phyloP scores from a whole-genome alignment of 2,113 vertebrate species.

The Emydura subglobosa region DNA sequence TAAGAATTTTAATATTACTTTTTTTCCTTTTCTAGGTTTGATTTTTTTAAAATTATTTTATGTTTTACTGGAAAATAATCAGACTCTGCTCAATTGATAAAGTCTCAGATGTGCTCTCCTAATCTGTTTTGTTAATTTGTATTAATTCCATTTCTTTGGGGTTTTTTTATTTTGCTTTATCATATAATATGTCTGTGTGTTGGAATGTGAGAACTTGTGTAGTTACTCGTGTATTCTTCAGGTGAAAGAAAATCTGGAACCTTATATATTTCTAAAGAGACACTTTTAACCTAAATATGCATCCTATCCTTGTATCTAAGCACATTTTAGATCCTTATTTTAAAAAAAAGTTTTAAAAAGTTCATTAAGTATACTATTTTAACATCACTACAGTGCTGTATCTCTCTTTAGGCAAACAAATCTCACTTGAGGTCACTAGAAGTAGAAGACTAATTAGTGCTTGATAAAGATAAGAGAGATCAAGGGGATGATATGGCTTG shows the following conservation, averaged over 20 bases:
- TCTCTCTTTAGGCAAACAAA: background rate
- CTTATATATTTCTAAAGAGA: background rate
- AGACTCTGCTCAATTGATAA: background rate
- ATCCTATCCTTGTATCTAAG: background rate
- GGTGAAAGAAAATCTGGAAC: background rate
- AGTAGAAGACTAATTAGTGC: constrained; percentile 22
- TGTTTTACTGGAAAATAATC: background rate
- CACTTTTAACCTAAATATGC: background rate
- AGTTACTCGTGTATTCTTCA: background rate
- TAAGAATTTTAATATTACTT: background rate
- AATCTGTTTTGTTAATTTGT: background rate
- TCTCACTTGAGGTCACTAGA: background rate
- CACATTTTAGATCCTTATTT: background rate
- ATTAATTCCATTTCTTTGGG: background rate
- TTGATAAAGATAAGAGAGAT: constrained; percentile 35
- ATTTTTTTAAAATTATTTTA: background rate
- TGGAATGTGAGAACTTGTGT: background rate
- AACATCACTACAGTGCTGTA: background rate
- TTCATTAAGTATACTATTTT: background rate
- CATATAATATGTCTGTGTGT: rapidly evolving
- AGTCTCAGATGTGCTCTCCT: background rate
- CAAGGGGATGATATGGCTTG: constrained; percentile 20
- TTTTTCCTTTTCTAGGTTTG: background rate
- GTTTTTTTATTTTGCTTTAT: background rate
- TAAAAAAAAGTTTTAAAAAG: rapidly evolving